A percentile compares a stretch with the other conserved stretches of the same genome.
Evolutionary conservation across 1,140 invertebrate genomes (phyloP).

Genomic region (Fopius arisanus): DNA sequence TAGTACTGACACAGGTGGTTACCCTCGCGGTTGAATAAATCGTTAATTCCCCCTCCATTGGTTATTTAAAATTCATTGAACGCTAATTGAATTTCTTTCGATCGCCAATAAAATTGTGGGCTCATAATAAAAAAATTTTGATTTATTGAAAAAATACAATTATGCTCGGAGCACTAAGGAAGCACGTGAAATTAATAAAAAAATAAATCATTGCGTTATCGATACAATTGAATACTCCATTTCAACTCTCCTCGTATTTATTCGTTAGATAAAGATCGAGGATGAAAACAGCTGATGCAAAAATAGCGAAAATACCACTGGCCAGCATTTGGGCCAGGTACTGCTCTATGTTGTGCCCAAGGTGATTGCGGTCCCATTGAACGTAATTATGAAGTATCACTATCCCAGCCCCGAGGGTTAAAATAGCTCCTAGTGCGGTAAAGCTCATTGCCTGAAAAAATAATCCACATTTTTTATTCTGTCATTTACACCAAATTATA

Average conservation of each 20-base stretch:
- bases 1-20: not conserved
- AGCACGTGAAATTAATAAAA: not conserved
- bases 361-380: constrained; percentile 48
- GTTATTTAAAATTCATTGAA: too few species aligned
- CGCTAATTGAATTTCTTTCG: too few species aligned
- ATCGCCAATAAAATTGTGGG: too few species aligned
- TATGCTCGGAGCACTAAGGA: not conserved
- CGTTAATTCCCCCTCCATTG: too few species aligned
- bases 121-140: not conserved
- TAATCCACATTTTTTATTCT: too few species aligned
- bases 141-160: not conserved
- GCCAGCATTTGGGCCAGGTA: constrained; percentile 52
- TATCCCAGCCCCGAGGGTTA: constrained; percentile 49
- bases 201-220: not conserved
- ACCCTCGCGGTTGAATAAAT: too few species aligned
- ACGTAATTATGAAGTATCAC: constrained; percentile 52
- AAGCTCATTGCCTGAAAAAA: constrained; percentile 53
- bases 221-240: not conserved
- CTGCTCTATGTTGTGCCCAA: constrained; percentile 45
- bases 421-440: constrained; percentile 46
- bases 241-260: constrained; percentile 38
- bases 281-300: constrained; percentile 49
- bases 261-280: constrained; percentile 50
- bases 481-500: too few species aligned
- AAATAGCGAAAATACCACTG: constrained; percentile 51